Evolutionary conservation across 2,113 vertebrate species (phyloP).

Genomic region (Pollimyrus isidori): DNA sequence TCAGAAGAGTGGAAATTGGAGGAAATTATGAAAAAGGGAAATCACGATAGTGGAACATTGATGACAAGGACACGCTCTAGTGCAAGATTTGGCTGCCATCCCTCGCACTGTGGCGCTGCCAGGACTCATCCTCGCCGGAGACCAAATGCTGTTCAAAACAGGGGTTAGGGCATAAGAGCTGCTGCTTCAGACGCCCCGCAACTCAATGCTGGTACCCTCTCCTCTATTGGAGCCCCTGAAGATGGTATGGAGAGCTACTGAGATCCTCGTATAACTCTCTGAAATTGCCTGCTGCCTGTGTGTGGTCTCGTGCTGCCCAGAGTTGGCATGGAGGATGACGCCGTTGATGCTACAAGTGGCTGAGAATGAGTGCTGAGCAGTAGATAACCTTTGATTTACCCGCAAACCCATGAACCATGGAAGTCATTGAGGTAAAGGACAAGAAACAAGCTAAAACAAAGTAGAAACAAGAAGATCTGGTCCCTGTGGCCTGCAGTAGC

Average conservation of each 20-base stretch:
- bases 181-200: neutral
- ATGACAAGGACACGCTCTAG: neutral
- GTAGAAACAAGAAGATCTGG: neutral
- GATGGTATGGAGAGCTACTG: neutral
- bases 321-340: neutral
- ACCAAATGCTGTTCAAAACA: neutral
- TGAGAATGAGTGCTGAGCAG: neutral
- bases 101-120: neutral
- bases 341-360: neutral
- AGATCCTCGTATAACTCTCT: neutral
- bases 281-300: neutral
- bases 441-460: slow-evolving; percentile 2
- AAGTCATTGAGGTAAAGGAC: slow-evolving; percentile 3
- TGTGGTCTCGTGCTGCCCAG: neutral
- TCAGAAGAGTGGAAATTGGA: neutral
- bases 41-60: neutral
- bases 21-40: neutral
- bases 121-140: neutral
- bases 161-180: neutral
- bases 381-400: neutral
- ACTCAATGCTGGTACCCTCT: neutral
- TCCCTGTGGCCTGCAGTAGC: neutral
- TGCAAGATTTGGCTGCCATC: neutral
- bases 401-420: neutral
- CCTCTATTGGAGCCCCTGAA: neutral